These are phyloP conservation scores for Sepioteuthis lessoniana DNA, from an alignment of 2,888 invertebrate species.

Conservation along the genomic window DNA sequence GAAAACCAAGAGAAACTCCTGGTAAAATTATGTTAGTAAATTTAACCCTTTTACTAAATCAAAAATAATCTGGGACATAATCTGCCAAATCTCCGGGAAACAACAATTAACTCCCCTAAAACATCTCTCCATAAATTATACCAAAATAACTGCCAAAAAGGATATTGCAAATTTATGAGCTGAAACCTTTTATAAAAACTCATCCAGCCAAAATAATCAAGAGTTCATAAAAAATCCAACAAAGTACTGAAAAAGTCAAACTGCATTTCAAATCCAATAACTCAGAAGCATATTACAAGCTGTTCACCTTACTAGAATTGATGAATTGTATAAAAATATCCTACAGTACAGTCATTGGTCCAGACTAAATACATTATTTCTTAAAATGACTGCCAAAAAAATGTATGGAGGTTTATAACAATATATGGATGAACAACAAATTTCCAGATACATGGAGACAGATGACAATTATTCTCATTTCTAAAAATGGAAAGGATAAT, in stretches of 20 bases:
- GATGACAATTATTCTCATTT: no score
- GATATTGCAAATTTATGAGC: no score
- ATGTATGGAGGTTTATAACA: no score
- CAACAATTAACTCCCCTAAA: neutral
- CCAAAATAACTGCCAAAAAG: no score
- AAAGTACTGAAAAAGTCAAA: neutral
- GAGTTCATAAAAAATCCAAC: neutral
- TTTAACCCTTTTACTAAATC: neutral
- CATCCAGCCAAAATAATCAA: neutral
- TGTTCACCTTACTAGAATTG: neutral
- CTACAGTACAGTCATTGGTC: no score
- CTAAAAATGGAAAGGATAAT: no score
- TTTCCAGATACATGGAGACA: no score
- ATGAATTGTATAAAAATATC: no score
- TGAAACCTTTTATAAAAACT: neutral
- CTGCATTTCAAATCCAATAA: neutral
- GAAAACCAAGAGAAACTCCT: neutral
- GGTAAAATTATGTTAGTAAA: neutral
- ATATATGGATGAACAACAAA: no score
- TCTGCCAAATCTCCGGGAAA: neutral
- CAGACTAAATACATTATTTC: no score
- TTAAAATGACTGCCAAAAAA: no score
- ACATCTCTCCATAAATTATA: neutral
- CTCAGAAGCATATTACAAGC: no score
- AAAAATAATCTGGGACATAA: neutral